A percentile compares a stretch with the other conserved stretches of the same genome.
phyloP scores from a whole-genome alignment of 2,888 invertebrate genomes.

The Phlogophora meticulosa region DNA sequence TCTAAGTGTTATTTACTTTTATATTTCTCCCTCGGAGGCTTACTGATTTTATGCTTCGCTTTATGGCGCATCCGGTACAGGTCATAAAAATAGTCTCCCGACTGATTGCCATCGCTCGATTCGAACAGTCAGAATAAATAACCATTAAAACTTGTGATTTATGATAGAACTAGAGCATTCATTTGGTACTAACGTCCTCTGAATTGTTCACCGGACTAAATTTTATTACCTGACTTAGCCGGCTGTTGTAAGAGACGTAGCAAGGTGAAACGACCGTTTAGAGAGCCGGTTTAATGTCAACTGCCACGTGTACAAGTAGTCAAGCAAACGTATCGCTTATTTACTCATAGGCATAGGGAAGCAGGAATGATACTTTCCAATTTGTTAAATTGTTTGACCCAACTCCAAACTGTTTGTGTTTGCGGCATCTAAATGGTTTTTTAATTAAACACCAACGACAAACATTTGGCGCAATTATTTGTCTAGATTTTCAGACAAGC shows the following conservation, averaged over 20 bases:
- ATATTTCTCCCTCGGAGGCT: slow-evolving; percentile 85
- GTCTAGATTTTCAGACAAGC: slow-evolving; percentile 42
- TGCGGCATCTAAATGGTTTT: slow-evolving; percentile 7
- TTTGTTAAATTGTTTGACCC: neutral
- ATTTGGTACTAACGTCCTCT: slow-evolving; percentile 66
- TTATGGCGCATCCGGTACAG: slow-evolving; percentile 88
- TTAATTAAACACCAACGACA: slow-evolving; percentile 24
- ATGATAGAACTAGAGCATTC: slow-evolving; percentile 74
- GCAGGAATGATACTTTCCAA: neutral
- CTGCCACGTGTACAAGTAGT: slow-evolving; percentile 10
- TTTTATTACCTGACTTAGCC: slow-evolving; percentile 62
- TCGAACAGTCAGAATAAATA: slow-evolving; percentile 82
- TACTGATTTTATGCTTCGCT: slow-evolving; percentile 88
- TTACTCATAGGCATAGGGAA: neutral
- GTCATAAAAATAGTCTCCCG: slow-evolving; percentile 87
- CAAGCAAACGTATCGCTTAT: slow-evolving; percentile 10
- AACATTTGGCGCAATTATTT: slow-evolving; percentile 34
- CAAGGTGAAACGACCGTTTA: slow-evolving; percentile 52
- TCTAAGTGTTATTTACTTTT: slow-evolving; percentile 89
- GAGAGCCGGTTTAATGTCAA: slow-evolving; percentile 35
- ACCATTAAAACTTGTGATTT: slow-evolving; percentile 85
- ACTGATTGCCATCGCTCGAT: slow-evolving; percentile 86
- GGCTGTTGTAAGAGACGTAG: slow-evolving; percentile 46
- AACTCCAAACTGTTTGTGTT: neutral
- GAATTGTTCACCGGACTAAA: slow-evolving; percentile 64